A percentile compares a stretch with the other conserved stretches of the same genome.
Conservation (phyloP, 2,797 vertebrate species). For the Amblyraja radiata region DNA sequence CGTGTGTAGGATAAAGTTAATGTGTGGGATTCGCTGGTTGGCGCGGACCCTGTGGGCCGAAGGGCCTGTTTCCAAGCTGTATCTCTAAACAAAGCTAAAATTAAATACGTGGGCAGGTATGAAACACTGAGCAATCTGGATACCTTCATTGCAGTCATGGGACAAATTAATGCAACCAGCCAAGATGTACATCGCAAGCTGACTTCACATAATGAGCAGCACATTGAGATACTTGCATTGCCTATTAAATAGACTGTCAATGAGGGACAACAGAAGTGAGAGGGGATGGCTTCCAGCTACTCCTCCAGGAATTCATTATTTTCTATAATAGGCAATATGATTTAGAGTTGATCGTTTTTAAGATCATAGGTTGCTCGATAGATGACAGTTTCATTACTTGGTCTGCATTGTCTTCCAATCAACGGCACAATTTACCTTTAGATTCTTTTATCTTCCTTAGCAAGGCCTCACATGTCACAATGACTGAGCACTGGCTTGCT, state of each 20-base stretch:
- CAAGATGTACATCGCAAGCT: not conserved
- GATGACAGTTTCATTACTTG: not conserved
- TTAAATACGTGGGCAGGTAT: not conserved
- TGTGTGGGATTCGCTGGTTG: too few species aligned
- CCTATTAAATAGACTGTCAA: not conserved
- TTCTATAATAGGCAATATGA: not conserved
- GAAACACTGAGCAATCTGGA: not conserved
- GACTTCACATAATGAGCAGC: conserved; percentile 9
- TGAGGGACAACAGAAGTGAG: not conserved
- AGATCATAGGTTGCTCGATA: not conserved
- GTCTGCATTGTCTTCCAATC: not conserved
- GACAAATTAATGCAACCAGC: not conserved
- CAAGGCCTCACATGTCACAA: not conserved
- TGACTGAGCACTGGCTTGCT: not conserved
- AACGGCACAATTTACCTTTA: not conserved
- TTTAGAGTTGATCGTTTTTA: not conserved
- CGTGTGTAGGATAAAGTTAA: too few species aligned
- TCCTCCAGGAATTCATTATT: not conserved
- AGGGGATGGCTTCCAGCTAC: not conserved
- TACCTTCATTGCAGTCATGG: not conserved
- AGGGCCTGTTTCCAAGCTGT: too few species aligned
- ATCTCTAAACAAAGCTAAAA: too few species aligned
- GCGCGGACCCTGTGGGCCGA: too few species aligned
- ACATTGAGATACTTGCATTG: not conserved
- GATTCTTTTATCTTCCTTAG: not conserved